A percentile compares a stretch with the other conserved stretches of the same genome.
Conservation (phyloP, 2,888 invertebrate genomes). For the Vandiemenella viatica region DNA sequence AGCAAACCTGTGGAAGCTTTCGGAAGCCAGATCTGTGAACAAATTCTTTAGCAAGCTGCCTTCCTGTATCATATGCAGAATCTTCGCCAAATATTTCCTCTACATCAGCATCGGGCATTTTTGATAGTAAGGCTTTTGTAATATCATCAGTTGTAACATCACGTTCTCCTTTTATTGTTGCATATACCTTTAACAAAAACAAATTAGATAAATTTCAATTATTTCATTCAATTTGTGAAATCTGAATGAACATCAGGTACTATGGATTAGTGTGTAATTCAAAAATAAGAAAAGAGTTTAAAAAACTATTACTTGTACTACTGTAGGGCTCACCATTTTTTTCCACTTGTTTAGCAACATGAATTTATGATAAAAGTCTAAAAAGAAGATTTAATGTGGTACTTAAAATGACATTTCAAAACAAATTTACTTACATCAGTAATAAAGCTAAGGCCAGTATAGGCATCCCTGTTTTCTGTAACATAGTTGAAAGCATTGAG, state of each 20-base stretch:
- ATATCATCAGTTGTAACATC: slow-evolving; percentile 50
- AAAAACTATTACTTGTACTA: no score
- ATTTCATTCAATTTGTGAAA: not conserved
- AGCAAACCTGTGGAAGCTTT: slow-evolving; percentile 46
- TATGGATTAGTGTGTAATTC: no score
- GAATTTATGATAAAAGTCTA: not conserved
- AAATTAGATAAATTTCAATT: not conserved
- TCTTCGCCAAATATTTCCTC: slow-evolving; percentile 74
- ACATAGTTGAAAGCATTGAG: slow-evolving; percentile 84
- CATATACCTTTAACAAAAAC: slow-evolving; percentile 34
- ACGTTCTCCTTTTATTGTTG: slow-evolving; percentile 32
- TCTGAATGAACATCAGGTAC: no score
- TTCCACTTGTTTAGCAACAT: no score
- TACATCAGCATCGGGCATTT: slow-evolving; percentile 41
- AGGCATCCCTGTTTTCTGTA: slow-evolving; percentile 54
- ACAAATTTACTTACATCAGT: slow-evolving; percentile 53
- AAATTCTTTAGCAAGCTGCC: slow-evolving; percentile 65
- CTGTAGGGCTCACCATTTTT: no score
- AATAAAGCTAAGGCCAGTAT: slow-evolving; percentile 69
- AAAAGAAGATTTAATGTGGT: not conserved
- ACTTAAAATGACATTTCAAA: not conserved
- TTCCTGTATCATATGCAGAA: slow-evolving; percentile 81
- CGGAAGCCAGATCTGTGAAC: slow-evolving; percentile 58
- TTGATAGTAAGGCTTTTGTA: slow-evolving; percentile 48
- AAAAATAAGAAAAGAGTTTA: no score